phyloP scores from a whole-genome alignment of 2,888 invertebrate species.

The Eustalomyia histrio region DNA sequence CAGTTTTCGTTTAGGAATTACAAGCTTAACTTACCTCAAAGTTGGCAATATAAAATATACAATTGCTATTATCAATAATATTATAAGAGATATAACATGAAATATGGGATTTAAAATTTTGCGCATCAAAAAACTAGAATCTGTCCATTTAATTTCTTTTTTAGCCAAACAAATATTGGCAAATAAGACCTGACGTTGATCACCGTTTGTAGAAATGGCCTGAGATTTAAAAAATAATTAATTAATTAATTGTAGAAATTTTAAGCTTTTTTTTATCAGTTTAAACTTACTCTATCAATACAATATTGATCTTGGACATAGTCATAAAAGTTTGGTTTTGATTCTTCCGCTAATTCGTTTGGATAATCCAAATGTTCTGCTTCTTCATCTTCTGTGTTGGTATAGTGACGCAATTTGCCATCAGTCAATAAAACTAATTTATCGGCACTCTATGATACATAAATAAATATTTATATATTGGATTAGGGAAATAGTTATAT shows the following conservation, averaged over 20 bases:
- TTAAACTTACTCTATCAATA: slow-evolving; percentile 84
- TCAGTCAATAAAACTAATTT: slow-evolving; percentile 84
- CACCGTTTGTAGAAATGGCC: slow-evolving; percentile 74
- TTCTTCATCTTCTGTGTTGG: slow-evolving; percentile 81
- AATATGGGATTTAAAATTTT: slow-evolving; percentile 89
- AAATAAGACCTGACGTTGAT: slow-evolving; percentile 82
- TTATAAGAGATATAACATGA: slow-evolving; percentile 86
- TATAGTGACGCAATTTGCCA: slow-evolving; percentile 88
- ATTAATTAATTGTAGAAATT: not conserved
- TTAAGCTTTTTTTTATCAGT: too few species aligned
- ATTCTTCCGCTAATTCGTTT: slow-evolving; percentile 77
- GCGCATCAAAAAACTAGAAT: slow-evolving; percentile 86
- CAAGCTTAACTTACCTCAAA: slow-evolving; percentile 80
- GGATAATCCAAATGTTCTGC: slow-evolving; percentile 79
- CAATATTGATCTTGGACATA: slow-evolving; percentile 89
- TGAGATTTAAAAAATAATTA: slow-evolving; percentile 49
- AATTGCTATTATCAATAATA: slow-evolving; percentile 86
- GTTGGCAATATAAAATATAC: slow-evolving; percentile 92
- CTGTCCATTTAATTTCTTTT: slow-evolving; percentile 86
- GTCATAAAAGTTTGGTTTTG: slow-evolving; percentile 83
- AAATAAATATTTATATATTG: not conserved
- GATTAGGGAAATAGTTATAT: not conserved
- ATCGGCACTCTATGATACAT: slow-evolving; percentile 78
- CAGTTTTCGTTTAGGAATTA: too few species aligned
- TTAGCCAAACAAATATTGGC: slow-evolving; percentile 88